These are phyloP conservation scores for Thermophis baileyi DNA, from an alignment of 2,113 vertebrate genomes.

Conservation along the genomic window DNA sequence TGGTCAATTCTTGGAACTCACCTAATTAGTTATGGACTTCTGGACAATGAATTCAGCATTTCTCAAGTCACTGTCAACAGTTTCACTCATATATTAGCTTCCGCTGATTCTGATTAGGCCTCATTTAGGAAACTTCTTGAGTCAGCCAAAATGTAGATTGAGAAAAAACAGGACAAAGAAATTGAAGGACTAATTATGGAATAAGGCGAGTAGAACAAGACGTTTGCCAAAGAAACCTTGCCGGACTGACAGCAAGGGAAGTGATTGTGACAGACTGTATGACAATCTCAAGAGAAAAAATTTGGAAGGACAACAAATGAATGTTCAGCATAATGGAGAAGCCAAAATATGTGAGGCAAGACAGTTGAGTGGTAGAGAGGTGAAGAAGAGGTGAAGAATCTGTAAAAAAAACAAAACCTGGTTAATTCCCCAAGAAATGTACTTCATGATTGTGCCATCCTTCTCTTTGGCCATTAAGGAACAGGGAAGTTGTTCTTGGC, in stretches of 20 bases:
- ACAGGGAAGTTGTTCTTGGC: not conserved
- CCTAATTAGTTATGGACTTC: not conserved
- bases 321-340: not conserved
- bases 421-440: not conserved
- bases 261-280: not conserved
- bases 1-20: not conserved
- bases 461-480: not conserved
- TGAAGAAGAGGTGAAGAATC: not conserved
- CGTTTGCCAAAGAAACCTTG: not conserved
- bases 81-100: not conserved
- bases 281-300: not conserved
- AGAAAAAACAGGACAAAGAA: not conserved
- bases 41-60: not conserved
- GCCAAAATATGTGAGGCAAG: not conserved
- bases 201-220: not conserved
- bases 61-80: not conserved
- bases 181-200: not conserved
- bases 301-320: not conserved
- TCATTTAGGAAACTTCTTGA: not conserved
- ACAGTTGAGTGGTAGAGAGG: not conserved
- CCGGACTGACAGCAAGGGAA: not conserved
- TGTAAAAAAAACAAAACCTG: not conserved
- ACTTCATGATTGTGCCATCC: not conserved
- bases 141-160: not conserved
- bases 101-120: not conserved